These are phyloP conservation scores for Salvelinus sp. DNA, from an alignment of 2,113 vertebrate species.

Conservation along the genomic window DNA sequence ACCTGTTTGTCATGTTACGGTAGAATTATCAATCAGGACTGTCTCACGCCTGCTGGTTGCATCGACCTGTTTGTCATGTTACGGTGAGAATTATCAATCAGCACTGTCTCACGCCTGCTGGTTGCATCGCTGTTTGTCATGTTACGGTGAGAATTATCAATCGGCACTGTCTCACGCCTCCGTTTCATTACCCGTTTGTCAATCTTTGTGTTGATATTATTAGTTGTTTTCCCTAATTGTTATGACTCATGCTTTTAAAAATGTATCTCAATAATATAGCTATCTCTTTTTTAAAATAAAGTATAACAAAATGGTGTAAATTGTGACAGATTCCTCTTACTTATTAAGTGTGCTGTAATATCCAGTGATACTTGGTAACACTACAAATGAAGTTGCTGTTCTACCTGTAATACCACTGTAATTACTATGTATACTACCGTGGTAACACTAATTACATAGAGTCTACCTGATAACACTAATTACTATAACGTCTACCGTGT, in stretches of 20 bases:
- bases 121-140: neutral
- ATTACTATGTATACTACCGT: too few species aligned
- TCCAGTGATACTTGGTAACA: too few species aligned
- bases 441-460: too few species aligned
- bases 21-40: slow-evolving; percentile 18
- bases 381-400: too few species aligned
- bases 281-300: slow-evolving; percentile 5
- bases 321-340: neutral
- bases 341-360: too few species aligned
- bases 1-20: slow-evolving; percentile 22
- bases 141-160: neutral
- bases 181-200: too few species aligned
- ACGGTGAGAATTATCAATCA: slow-evolving; percentile 15
- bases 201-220: neutral
- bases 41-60: neutral
- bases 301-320: neutral
- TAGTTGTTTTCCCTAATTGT: neutral
- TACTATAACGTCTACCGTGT: too few species aligned
- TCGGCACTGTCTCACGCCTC: slow-evolving; percentile 19
- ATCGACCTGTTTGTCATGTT: neutral
- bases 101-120: neutral
- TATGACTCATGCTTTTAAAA: neutral
- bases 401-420: too few species aligned
- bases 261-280: neutral
- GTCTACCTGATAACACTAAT: too few species aligned